phyloP scores from a whole-genome alignment of 2,888 invertebrate species.

The Nymphalis c-album region DNA sequence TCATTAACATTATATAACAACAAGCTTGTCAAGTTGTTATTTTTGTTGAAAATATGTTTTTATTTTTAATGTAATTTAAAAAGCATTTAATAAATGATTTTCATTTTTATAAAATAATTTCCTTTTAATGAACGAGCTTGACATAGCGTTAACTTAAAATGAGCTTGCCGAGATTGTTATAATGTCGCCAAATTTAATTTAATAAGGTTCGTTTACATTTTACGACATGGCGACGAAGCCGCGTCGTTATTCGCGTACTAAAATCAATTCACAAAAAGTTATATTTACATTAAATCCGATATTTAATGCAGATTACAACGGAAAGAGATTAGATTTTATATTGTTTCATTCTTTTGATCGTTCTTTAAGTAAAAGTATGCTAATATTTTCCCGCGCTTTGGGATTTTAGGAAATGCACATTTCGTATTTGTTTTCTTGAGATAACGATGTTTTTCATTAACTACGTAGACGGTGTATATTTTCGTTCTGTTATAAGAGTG shows the following conservation, averaged over 20 bases:
- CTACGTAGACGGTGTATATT: constrained; percentile 61
- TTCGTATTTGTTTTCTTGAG: constrained; percentile 48
- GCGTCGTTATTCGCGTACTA: constrained; percentile 72
- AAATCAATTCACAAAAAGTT: constrained; percentile 78
- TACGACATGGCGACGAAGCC: constrained; percentile 69
- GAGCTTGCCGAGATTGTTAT: constrained; percentile 74
- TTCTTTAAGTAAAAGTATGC: constrained; percentile 62
- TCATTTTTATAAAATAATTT: constrained; percentile 49
- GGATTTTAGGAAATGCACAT: constrained; percentile 67
- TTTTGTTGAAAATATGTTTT: constrained; percentile 4
- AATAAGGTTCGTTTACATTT: constrained; percentile 80
- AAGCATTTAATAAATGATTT: constrained; percentile 1
- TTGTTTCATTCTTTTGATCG: constrained; percentile 56
- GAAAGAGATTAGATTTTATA: constrained; percentile 52
- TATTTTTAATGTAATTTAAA: not conserved
- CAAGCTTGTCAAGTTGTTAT: constrained; percentile 39
- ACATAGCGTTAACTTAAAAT: constrained; percentile 63
- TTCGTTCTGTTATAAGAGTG: constrained; percentile 44
- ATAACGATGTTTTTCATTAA: constrained; percentile 51
- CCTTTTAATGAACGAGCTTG: constrained; percentile 58
- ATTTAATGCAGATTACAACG: constrained; percentile 52
- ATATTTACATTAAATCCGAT: constrained; percentile 54
- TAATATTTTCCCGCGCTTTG: constrained; percentile 75
- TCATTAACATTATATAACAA: constrained; percentile 47
- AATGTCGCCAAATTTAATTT: constrained; percentile 78